Evolutionary conservation across 2,797 vertebrate genomes (phyloP), one percentile per base, ranked within the genome.

Genomic region (Pteronotus mesoamericanus): DNA sequence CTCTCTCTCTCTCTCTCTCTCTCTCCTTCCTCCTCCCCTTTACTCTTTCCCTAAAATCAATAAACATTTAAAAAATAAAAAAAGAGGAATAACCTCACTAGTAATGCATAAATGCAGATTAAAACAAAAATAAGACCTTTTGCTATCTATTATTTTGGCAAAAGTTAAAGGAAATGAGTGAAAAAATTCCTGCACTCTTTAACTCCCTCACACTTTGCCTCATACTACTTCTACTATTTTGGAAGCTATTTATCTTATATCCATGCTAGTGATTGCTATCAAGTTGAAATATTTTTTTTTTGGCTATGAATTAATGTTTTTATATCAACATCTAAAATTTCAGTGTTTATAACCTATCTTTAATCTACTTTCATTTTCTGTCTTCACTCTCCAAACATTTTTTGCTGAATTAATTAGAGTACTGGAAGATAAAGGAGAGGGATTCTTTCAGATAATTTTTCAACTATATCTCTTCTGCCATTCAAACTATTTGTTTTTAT

Each of bases 101-200:
- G 39, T 79, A 85, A 82, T 95, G 34, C 8, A 68, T 64, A 93
- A 94, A 86, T 53, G 37, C 6, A 86, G 90, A 88, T 82, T 68
- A 55, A 94, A 92, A 72, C 14, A 90, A 94, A 94, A 88, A 82
- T 91, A 93, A 91, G 18, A 48, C 71, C 6, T 10, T 37, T 74
- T 82, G 44, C 4, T 44, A 34, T 66, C 61, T 82, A 83, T 44
- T 86, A 53, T 91, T 91, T 95, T 89, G 68, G 55, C 29, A 69
- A 68, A 95, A 78, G 32, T 94, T 85, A 85, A 94, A 78, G 53
- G 9, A 80, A 91, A 72, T 61, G 44, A 84, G 57, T 42, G 14
- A 85, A 53, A 89, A 66, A 39, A 85, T 77, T 44, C 22, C 10
- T 78, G 29, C 14, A 85, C 3, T 69, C 15, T 29, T 39, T 44